Evolutionary conservation across 2,797 vertebrate genomes (phyloP), one percentile per base, ranked within the genome.

Genomic region (Enteromius afrohamiltoni): DNA sequence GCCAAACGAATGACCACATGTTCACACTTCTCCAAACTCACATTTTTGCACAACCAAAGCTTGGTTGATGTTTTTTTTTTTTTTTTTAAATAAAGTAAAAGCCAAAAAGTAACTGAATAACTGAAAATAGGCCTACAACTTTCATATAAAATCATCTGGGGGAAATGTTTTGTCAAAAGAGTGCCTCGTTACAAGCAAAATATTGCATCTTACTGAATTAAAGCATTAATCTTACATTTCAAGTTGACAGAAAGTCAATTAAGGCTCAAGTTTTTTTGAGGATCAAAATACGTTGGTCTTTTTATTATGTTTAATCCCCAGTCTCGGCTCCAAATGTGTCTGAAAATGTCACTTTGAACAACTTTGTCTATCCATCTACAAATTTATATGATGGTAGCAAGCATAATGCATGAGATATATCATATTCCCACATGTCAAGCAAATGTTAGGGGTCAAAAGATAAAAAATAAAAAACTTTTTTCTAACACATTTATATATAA

Each of bases 1-100:
- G 47, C 64, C 79, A 79, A 70, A 76, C 53, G 42, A 60, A 65
- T 64, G 60, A n/a, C 31, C 51, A 26, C 17, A 74, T 79, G 34
- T 53, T 69, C 37, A 71, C 26, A 34, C 29, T 74, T 78, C 69
- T 78, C 13, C 31, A 34, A 60, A 77, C 49, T 71, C 9, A 47
- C 29, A 9, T 64, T 77, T 47, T 26, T 77, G 31, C 1, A 0
- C 19, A n/a, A 51, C 16, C 3, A 55, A 42, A 42, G 14, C 14
- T 23, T 51, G 17, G 26, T 11, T 29, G 23, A 71, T 21, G 42
- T 5, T 49, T 49, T 49, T 19, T 5, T 49, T 49, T 49, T 19
- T 0, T 55, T n/a, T 55, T 53, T 53, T 2, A 42, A 53, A 34
- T 19, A 3, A 73, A 51, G 47, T 53, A n/a, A 68, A 68, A 68